These are phyloP conservation scores for Eupithecia inturbata DNA, from an alignment of 2,888 invertebrate species.

Conservation along the genomic window DNA sequence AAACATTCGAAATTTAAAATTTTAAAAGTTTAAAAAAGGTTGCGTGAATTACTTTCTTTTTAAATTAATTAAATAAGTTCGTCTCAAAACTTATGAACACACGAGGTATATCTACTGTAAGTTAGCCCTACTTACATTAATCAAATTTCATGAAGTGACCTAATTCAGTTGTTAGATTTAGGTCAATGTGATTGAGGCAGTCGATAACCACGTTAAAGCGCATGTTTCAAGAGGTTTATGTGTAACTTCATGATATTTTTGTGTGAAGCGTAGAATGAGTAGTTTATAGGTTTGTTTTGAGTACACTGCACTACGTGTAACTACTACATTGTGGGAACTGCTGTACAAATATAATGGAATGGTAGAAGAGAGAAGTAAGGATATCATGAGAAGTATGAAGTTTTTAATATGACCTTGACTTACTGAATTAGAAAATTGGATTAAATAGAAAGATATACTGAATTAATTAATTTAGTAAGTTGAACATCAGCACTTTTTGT, in stretches of 20 bases:
- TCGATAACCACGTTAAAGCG: not conserved
- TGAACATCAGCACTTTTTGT: not conserved
- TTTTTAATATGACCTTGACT: too few species aligned
- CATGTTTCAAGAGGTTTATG: not conserved
- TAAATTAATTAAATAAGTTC: too few species aligned
- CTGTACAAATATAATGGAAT: conserved; percentile 17
- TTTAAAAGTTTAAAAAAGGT: too few species aligned
- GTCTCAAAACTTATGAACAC: too few species aligned
- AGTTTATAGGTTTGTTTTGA: conserved; percentile 34
- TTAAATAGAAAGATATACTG: not conserved
- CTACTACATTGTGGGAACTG: conserved; percentile 19
- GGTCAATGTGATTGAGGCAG: not conserved
- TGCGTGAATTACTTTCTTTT: too few species aligned
- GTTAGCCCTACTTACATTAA: conserved; percentile 47
- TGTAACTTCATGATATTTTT: conserved; percentile 44
- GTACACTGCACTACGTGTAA: conserved; percentile 43
- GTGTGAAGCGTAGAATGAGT: conserved; percentile 37
- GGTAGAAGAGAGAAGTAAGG: conserved; percentile 10
- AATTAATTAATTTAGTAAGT: not conserved
- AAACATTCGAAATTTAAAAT: too few species aligned
- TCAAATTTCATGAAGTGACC: conserved; percentile 46
- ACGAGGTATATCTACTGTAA: too few species aligned
- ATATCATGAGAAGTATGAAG: conserved; percentile 12
- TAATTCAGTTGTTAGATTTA: not conserved
- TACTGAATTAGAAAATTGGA: not conserved